Evolutionary conservation across 2,113 vertebrate species (phyloP).

Genomic region (Cebus imitator): DNA sequence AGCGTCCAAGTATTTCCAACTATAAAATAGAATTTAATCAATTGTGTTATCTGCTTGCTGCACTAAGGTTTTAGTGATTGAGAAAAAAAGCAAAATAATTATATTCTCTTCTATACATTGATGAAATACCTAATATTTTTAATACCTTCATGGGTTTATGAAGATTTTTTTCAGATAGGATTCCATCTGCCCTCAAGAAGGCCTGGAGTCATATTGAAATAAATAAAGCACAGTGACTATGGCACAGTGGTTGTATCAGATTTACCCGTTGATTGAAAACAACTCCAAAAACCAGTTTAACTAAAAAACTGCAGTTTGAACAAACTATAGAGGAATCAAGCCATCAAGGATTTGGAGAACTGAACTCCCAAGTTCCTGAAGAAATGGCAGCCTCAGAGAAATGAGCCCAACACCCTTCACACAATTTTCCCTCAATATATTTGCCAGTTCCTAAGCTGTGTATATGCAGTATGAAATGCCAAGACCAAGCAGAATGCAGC

Average conservation of each 20-base stretch:
- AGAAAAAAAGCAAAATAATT: not conserved
- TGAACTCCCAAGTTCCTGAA: not conserved
- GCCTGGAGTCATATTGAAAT: not conserved
- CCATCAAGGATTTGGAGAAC: not conserved
- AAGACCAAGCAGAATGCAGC: not conserved
- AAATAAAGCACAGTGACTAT: not conserved
- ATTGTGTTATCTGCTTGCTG: not conserved
- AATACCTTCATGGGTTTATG: not conserved
- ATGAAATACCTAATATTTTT: not conserved
- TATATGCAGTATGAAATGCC: not conserved
- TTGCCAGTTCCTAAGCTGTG: not conserved
- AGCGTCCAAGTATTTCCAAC: not conserved
- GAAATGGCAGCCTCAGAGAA: not conserved
- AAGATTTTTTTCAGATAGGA: not conserved
- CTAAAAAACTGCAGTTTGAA: not conserved
- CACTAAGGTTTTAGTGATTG: not conserved
- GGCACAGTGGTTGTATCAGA: not conserved
- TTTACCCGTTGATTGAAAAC: not conserved
- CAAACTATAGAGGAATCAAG: not conserved
- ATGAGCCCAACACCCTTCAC: not conserved
- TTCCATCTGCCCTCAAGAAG: not conserved
- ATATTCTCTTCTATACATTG: not conserved
- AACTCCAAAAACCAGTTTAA: not conserved
- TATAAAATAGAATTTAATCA: not conserved
- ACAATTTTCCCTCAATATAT: not conserved